Conservation (phyloP, 2,888 invertebrate species). For the Scaptomyza reducta region DNA sequence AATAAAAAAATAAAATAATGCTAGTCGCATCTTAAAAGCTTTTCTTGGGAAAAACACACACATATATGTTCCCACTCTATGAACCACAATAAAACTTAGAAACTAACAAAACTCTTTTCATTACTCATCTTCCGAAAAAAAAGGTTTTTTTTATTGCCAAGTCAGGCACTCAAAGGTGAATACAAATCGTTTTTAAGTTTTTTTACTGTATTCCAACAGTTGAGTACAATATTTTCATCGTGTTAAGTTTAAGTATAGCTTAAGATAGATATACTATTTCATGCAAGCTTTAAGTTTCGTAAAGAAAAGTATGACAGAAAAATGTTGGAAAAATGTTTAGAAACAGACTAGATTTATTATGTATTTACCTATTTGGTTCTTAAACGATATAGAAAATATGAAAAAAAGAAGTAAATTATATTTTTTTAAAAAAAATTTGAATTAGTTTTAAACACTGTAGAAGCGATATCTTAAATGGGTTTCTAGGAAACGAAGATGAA, state of each 20-base stretch:
- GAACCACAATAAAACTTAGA: constrained; percentile 6
- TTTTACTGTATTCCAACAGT: not conserved
- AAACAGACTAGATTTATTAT: too few relatives aligned
- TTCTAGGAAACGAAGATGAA: too few relatives aligned
- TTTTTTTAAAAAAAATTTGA: too few relatives aligned
- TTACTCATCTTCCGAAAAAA: constrained; percentile 44
- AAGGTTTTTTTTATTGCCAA: constrained; percentile 42
- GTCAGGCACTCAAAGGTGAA: constrained; percentile 42
- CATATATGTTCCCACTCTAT: constrained; percentile 29
- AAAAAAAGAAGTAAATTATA: too few relatives aligned
- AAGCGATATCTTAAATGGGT: too few relatives aligned
- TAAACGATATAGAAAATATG: too few relatives aligned
- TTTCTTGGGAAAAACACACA: constrained; percentile 31
- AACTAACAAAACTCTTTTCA: constrained; percentile 36
- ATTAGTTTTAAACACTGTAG: too few relatives aligned
- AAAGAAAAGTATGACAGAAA: too few relatives aligned
- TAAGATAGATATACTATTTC: not conserved
- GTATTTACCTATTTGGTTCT: too few relatives aligned
- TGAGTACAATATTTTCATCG: constrained; percentile 6
- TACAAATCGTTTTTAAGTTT: constrained; percentile 28
- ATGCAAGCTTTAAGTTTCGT: too few relatives aligned
- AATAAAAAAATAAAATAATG: constrained; percentile 34
- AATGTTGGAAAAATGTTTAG: too few relatives aligned
- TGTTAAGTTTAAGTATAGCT: not conserved
- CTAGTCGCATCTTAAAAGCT: constrained; percentile 30